Evolutionary conservation across 2,113 vertebrate species (phyloP), one percentile per base, ranked within the genome.

Genomic region (Leptosomus discolor): DNA sequence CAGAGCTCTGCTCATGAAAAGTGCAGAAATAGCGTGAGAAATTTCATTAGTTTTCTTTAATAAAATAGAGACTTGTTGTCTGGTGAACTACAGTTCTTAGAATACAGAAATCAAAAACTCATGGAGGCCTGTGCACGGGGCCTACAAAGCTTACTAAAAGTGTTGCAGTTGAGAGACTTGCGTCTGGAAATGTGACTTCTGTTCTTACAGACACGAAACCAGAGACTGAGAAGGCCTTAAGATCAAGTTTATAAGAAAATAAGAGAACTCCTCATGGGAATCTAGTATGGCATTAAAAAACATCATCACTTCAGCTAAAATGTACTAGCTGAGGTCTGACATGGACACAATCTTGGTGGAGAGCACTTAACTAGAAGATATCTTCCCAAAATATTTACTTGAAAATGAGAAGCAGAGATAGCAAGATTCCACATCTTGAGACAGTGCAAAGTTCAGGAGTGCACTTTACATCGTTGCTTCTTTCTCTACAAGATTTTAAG

Each of bases 121-220:
- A 37, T 2, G 9, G 30, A 68, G 17, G 53, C 29, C 50, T 74
- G 45, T n/a, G 17, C 2, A 1, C 0, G 0, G 67, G 58, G 39
- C 74, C 78, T 76, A 45, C 70, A 92, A 69, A 85, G 41, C 22
- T 74, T 65, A 48, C 21, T 48, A 7, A 5, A 92, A 90, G 11
- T 6, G 41, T 26, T 68, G 46, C 30, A 32, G 8, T 9, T 45
- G 22, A 89, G 37, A 96, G 12, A 76, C 27, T n/a, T 17, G 24
- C 68, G 32, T 14, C 43, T 88, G 82, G 36, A 79, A 90, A 68
- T 3, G 6, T 1, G 45, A 68, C 15, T 68, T 68, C 65, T 68
- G 24, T 11, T 83, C 63, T 45, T 69, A 23, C 32, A 91, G 36
- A 61, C 15, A 29, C 26, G 30, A 80, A 94, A 73, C 21, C 12